Evolutionary conservation across 2,888 invertebrate genomes (phyloP).

Genomic region (Epinotia nisella): DNA sequence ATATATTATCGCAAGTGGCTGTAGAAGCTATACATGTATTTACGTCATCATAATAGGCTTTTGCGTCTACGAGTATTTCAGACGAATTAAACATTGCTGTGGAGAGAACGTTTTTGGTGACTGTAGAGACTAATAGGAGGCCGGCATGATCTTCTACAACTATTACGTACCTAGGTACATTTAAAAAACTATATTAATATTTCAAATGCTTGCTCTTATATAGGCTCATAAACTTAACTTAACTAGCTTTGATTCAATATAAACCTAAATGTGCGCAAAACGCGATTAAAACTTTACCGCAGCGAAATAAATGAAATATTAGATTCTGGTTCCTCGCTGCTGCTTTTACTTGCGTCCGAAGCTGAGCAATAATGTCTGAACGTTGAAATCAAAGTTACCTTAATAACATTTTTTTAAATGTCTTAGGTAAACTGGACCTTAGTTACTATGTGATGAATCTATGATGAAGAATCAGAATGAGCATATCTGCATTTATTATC

Average conservation of each 20-base stretch:
- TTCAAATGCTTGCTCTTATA: neutral
- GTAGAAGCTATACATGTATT: neutral
- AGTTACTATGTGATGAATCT: neutral
- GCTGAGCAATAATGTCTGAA: conserved; percentile 25
- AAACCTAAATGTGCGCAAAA: conserved; percentile 37
- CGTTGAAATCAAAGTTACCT: neutral
- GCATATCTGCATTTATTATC: too few species aligned
- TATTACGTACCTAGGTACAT: neutral
- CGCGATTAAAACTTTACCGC: conserved; percentile 33
- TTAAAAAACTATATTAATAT: neutral
- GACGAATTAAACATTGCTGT: neutral
- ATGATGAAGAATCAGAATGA: too few species aligned
- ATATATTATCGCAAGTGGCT: too few species aligned
- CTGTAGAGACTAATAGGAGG: too few species aligned
- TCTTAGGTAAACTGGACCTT: neutral
- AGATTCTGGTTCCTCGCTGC: conserved; percentile 31
- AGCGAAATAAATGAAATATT: conserved; percentile 40
- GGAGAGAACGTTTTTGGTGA: too few species aligned
- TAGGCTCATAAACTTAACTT: neutral
- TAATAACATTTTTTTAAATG: too few species aligned
- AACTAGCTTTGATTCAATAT: conserved; percentile 32
- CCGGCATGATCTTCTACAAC: too few species aligned
- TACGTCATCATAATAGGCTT: neutral
- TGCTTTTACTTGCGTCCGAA: conserved; percentile 23
- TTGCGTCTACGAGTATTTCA: neutral